A percentile compares a stretch with the other conserved stretches of the same genome.
These are phyloP conservation scores for Thoracochromis brauschi DNA, from an alignment of 2,113 vertebrate genomes.

Conservation along the genomic window DNA sequence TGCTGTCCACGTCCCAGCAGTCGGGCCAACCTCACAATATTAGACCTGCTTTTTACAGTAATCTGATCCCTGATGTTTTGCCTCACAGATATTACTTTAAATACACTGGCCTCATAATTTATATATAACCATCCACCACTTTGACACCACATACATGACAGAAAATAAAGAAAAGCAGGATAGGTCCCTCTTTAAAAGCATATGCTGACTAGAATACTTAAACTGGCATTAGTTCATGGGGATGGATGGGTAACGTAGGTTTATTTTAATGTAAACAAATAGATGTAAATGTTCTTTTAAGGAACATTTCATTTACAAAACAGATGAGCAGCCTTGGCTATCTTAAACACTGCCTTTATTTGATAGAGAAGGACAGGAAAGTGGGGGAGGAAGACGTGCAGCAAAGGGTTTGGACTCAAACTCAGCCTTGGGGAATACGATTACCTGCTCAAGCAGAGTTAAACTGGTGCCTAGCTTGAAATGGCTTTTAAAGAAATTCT, in stretches of 20 bases:
- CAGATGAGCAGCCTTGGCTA: not conserved
- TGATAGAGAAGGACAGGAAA: not conserved
- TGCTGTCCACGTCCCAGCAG: not conserved
- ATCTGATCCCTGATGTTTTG: not conserved
- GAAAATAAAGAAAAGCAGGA: not conserved
- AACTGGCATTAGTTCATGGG: not conserved
- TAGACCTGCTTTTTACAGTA: not conserved
- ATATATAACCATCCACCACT: not conserved
- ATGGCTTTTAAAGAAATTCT: not conserved
- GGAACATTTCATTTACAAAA: not conserved
- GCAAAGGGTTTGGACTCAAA: not conserved
- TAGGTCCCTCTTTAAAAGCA: not conserved
- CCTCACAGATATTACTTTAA: not conserved
- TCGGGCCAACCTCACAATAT: not conserved
- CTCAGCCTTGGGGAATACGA: not conserved
- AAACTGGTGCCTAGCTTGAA: not conserved
- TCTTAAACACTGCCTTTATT: not conserved
- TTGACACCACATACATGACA: not conserved
- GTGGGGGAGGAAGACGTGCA: not conserved
- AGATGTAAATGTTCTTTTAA: not conserved
- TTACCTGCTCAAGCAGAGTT: not conserved
- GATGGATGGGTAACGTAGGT: not conserved
- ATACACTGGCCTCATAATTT: not conserved
- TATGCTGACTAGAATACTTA: not conserved
- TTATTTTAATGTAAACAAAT: not conserved